Conservation (phyloP, 2,113 vertebrate species). For the Malurus cyaneus region DNA sequence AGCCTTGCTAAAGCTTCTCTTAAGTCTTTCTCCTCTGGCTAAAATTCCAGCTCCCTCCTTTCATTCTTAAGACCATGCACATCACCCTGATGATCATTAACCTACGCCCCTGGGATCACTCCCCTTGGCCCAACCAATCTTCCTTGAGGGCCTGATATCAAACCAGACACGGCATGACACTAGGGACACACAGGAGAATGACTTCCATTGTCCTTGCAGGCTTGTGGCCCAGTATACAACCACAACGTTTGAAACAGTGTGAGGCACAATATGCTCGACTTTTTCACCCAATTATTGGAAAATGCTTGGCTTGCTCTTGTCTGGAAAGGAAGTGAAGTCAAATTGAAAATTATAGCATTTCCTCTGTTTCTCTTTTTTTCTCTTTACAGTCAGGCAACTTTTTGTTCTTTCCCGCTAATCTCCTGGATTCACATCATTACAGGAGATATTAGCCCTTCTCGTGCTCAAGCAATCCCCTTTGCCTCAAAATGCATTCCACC, state of each 20-base stretch:
- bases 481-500: neutral
- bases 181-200: neutral
- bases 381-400: neutral
- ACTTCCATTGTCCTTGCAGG: neutral
- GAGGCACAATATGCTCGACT: neutral
- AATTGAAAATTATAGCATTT: neutral
- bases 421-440: neutral
- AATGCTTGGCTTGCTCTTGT: neutral
- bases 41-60: neutral
- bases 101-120: neutral
- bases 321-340: slow-evolving; percentile 12
- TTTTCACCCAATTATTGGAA: neutral
- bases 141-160: neutral
- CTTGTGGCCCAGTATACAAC: neutral
- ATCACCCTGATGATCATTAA: accelerated
- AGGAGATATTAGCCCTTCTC: neutral
- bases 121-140: neutral
- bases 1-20: neutral
- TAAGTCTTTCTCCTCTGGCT: neutral
- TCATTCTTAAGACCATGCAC: neutral
- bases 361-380: neutral
- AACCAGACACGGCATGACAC: neutral
- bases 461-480: neutral
- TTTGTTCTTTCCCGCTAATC: neutral
- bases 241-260: neutral